phyloP scores from a whole-genome alignment of 2,797 vertebrate genomes.

The Hemibagrus guttatus region DNA sequence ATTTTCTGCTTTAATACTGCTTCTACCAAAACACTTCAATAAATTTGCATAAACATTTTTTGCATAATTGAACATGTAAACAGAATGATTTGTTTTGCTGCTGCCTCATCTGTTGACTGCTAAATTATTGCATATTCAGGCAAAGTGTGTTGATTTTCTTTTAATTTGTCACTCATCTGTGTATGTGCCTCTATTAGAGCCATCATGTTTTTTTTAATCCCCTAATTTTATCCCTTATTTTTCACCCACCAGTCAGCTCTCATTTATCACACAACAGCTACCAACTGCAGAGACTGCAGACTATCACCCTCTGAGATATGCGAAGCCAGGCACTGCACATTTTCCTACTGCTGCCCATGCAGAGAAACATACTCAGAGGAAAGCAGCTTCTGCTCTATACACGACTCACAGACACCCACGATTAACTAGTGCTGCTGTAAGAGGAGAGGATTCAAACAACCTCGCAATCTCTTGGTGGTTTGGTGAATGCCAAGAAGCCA shows the following conservation, averaged over 20 bases:
- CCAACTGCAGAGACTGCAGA: not conserved
- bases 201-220: not conserved
- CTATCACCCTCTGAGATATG: not conserved
- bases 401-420: not conserved
- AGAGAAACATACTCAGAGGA: not conserved
- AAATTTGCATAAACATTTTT: not conserved
- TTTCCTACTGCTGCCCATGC: not conserved
- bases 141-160: not conserved
- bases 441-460: not conserved
- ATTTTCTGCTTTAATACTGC: not conserved
- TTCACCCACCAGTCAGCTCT: not conserved
- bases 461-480: not conserved
- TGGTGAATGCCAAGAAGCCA: not conserved
- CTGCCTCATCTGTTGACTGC: not conserved
- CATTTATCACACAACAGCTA: not conserved
- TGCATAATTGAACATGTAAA: not conserved
- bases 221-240: not conserved
- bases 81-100: not conserved
- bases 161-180: not conserved
- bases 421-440: not conserved
- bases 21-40: not conserved
- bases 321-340: not conserved
- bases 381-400: not conserved
- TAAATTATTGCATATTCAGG: not conserved
- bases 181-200: not conserved